Conservation (phyloP, 2,113 vertebrate species). For the Burhinus oedicnemus region DNA sequence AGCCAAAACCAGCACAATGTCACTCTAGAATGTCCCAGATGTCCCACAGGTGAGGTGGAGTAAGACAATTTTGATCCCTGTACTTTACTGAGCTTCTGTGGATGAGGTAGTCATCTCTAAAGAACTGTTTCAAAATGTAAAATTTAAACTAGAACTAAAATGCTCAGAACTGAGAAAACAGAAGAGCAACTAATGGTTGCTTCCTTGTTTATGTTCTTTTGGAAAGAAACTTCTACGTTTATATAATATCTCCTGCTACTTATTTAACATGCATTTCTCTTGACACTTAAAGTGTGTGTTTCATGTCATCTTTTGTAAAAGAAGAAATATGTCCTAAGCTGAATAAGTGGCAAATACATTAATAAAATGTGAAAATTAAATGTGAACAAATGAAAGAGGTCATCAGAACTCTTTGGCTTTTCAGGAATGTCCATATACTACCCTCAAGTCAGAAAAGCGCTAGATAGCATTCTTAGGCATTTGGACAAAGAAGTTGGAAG, state of each 20-base stretch:
- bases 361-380: not conserved
- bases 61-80: not conserved
- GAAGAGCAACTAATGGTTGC: not conserved
- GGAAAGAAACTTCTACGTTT: not conserved
- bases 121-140: not conserved
- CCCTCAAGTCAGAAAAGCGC: slow-evolving; percentile 95
- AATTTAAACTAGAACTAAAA: not conserved
- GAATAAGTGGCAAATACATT: not conserved
- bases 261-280: not conserved
- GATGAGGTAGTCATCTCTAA: not conserved
- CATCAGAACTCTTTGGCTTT: not conserved
- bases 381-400: not conserved
- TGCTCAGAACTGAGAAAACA: not conserved
- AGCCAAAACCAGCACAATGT: not conserved
- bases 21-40: not conserved
- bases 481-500: slow-evolving; percentile 98
- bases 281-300: not conserved
- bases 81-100: not conserved
- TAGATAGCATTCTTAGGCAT: slow-evolving; percentile 96
- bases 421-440: slow-evolving; percentile 98
- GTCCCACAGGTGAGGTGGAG: not conserved
- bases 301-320: not conserved
- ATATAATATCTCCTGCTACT: not conserved
- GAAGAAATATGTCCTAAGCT: not conserved
- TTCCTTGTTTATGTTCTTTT: not conserved